These are phyloP conservation scores for Odobenus rosmarus DNA, from an alignment of 2,113 vertebrate species.

Conservation along the genomic window DNA sequence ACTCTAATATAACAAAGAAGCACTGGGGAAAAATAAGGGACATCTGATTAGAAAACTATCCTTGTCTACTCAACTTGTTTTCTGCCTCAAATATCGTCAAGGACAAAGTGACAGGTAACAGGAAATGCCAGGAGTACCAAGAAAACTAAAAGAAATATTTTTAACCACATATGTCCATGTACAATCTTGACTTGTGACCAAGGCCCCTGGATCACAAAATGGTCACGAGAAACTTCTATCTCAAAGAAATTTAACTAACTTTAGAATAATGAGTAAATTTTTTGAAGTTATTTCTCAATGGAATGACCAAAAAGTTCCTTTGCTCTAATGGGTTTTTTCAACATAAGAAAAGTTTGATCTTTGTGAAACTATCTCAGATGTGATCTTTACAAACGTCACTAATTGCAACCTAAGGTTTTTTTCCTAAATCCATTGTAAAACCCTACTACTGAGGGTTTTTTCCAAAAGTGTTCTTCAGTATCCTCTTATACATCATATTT, in stretches of 20 bases:
- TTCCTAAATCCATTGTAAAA: neutral
- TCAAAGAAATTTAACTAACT: neutral
- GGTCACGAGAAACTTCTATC: neutral
- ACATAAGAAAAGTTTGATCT: neutral
- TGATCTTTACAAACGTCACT: neutral
- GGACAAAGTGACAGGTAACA: slow-evolving; percentile 26
- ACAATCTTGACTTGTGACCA: neutral
- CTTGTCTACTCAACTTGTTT: neutral
- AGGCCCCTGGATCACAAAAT: neutral
- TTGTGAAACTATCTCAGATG: neutral
- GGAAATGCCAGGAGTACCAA: neutral
- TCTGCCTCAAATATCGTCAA: neutral
- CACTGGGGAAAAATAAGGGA: neutral
- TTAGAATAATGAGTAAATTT: neutral
- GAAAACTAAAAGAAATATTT: neutral
- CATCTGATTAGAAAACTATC: neutral
- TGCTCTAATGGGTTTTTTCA: neutral
- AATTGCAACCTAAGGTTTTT: neutral
- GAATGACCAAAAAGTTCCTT: neutral
- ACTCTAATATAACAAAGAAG: slow-evolving; percentile 73
- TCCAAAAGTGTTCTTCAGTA: neutral
- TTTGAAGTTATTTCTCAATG: neutral
- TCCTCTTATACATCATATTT: neutral
- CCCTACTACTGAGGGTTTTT: neutral
- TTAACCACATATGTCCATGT: neutral